These are phyloP conservation scores for Pheosia gnoma DNA, from an alignment of 2,888 invertebrate species.

Conservation along the genomic window DNA sequence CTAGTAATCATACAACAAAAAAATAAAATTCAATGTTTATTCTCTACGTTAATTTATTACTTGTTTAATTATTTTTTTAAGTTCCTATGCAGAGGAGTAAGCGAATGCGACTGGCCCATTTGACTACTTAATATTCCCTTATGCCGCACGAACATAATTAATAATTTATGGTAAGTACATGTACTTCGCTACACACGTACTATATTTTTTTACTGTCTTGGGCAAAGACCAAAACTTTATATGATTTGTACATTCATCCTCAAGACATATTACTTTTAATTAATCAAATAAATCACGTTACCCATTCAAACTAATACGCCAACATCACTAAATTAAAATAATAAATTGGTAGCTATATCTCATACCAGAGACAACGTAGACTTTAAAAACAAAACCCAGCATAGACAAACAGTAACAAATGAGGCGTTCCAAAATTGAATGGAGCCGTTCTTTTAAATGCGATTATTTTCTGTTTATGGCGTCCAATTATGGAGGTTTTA, in stretches of 20 bases:
- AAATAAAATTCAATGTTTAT: too few relatives aligned
- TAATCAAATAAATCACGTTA: conserved; percentile 7
- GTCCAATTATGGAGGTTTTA: conserved; percentile 9
- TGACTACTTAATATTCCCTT: too few relatives aligned
- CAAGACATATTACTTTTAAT: conserved; percentile 4
- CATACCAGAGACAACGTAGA: conserved; percentile 9
- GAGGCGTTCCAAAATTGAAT: conserved; percentile 8
- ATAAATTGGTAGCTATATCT: conserved; percentile 7
- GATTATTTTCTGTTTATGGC: conserved; percentile 9
- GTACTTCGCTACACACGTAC: too few relatives aligned
- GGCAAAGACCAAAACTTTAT: background rate
- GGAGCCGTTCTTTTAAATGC: conserved; percentile 6
- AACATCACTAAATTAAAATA: conserved; percentile 9
- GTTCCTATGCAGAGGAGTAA: too few relatives aligned
- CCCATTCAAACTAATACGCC: conserved; percentile 7
- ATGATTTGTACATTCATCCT: background rate
- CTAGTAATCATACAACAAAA: too few relatives aligned
- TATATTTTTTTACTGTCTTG: too few relatives aligned
- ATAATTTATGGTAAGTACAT: too few relatives aligned
- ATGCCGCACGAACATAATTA: too few relatives aligned
- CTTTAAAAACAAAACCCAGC: conserved; percentile 8
- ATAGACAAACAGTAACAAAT: conserved; percentile 10
- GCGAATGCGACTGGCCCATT: too few relatives aligned
- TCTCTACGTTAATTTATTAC: too few relatives aligned
- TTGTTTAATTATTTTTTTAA: too few relatives aligned